Percentiles rank a stretch among this genome's conserved stretches.
phyloP scores from a whole-genome alignment of 2,888 invertebrate species.

The Diplolepis rosae region DNA sequence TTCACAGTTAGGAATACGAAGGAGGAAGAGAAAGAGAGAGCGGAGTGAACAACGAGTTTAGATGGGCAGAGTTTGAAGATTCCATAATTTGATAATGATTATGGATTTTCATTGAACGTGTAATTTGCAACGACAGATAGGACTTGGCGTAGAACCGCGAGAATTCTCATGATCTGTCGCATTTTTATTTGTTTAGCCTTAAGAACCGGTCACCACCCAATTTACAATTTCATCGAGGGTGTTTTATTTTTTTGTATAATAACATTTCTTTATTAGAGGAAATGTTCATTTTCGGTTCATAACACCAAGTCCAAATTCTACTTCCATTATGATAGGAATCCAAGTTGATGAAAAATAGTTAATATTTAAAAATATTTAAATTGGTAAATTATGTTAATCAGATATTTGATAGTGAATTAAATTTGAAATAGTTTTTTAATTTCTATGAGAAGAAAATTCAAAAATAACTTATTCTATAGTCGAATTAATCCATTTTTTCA shows the following conservation, averaged over 20 bases:
- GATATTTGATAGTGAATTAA: not conserved
- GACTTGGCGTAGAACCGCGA: not conserved
- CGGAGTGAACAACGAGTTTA: conserved; percentile 1
- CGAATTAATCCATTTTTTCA: not conserved
- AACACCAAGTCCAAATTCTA: not conserved
- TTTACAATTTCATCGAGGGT: not conserved
- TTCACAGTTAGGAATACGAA: not conserved
- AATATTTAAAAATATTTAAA: not conserved
- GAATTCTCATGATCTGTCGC: not conserved
- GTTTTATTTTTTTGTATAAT: not conserved
- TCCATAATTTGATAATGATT: conserved; percentile 7
- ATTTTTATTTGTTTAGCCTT: not conserved
- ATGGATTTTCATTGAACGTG: conserved; percentile 14
- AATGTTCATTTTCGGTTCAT: not conserved
- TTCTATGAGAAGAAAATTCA: not conserved
- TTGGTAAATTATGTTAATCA: not conserved
- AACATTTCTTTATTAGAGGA: not conserved
- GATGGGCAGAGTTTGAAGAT: conserved; percentile 20
- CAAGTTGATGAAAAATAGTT: not conserved
- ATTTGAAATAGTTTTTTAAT: not conserved
- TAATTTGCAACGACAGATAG: conserved; percentile 17
- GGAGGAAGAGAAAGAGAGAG: not conserved
- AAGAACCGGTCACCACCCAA: not conserved
- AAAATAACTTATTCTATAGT: not conserved
- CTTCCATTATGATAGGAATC: not conserved